Evolutionary conservation across 2,113 vertebrate genomes (phyloP), one percentile per base, ranked within the genome.

Genomic region (Anolis carolinensis): DNA sequence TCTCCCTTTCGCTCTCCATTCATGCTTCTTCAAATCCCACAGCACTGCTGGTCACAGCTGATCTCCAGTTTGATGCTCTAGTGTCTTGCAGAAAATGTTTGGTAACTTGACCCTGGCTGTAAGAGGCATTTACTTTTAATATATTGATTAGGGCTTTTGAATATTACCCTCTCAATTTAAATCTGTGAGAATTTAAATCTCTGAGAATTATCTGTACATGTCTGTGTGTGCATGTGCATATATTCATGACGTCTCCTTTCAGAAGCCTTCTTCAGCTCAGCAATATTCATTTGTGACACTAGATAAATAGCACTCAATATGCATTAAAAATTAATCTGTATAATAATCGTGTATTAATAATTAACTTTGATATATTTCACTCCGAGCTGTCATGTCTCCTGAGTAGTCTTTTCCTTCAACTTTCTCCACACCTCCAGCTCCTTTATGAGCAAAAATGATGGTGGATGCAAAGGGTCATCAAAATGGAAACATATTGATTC

Each of bases 301-400:
- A 52, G 39, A 55, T 82, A 82, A 87, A 87, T 87, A 82, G 67
- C 71, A 68, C 50, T 85, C 70, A 70, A 68, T 68, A 73, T 79
- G 9, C 34, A 74, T 85, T 73, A 80, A 88, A 82, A 88, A 76
- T 88, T 80, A 75, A 84, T 68, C 27, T 55, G 39, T 55, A 59
- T 21, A 81, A 84, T 81, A 81, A 75, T 75, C 27, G 20, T 62
- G 34, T 75, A 85, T 85, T 68, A 88, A 76, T 81, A 75, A 88
- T 84, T 81, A 65, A 84, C 10, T 27, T 44, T 36, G 8, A 73
- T 39, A 20, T 80, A 80, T 84, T 81, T 36, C 20, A 75, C 52
- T 86, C n/a, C 10, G 36, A 71, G 81, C 55, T 67, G 27, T 20
- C 55, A 79, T 67, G 21, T 70, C 52, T 25, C 63, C 68, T 23